Conservation (phyloP, 2,797 vertebrate species). For the Natrix natrix region DNA sequence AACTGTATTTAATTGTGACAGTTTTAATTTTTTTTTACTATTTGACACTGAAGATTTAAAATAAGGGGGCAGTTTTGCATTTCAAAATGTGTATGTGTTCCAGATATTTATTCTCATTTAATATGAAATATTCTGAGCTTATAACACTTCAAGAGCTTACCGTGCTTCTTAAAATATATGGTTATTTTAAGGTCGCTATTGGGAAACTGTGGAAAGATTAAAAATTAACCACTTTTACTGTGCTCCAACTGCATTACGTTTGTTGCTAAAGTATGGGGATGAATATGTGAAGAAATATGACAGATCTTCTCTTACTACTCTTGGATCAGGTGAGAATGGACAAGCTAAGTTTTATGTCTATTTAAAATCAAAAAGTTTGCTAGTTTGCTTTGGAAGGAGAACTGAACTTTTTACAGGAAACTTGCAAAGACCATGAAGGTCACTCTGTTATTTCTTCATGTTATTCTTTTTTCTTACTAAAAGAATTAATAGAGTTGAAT, state of each 20-base stretch:
- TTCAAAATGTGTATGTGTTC: not conserved
- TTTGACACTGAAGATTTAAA: not conserved
- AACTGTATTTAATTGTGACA: not conserved
- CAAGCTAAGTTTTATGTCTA: not conserved
- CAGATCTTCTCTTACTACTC: conserved; percentile 86
- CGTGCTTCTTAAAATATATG: not conserved
- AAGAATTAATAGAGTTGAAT: not conserved
- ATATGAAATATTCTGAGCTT: not conserved
- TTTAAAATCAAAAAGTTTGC: not conserved
- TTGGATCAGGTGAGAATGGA: conserved; percentile 85
- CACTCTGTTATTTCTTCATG: not conserved
- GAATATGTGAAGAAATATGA: conserved; percentile 92
- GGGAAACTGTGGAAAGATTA: conserved; percentile 90
- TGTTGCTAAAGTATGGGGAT: conserved; percentile 89
- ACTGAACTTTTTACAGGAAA: not conserved
- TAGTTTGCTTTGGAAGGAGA: not conserved
- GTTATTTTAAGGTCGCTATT: conserved; percentile 85
- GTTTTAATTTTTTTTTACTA: not conserved
- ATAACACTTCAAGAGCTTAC: not conserved
- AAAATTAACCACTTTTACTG: conserved; percentile 96
- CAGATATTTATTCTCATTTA: not conserved
- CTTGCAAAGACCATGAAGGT: not conserved
- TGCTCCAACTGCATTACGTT: conserved; percentile 89
- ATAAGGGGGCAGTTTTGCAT: not conserved
- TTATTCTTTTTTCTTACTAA: not conserved